These are phyloP conservation scores for Camponotus vicinus DNA, from an alignment of 1,140 invertebrate species.

Conservation along the genomic window DNA sequence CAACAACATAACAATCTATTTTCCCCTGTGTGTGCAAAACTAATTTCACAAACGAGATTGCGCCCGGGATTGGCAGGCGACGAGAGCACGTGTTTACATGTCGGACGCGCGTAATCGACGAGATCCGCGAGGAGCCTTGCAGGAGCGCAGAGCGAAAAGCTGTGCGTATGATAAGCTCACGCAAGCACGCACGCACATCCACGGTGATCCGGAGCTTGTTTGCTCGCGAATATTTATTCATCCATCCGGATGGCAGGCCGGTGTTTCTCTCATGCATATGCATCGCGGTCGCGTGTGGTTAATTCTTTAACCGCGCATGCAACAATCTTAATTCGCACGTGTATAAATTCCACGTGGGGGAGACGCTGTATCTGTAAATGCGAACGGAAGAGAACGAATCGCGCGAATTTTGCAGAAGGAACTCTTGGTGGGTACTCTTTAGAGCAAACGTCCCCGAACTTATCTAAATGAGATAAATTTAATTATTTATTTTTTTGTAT, in stretches of 20 bases:
- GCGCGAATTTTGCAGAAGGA: conserved; percentile 43
- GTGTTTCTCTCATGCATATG: conserved; percentile 64
- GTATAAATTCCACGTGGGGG: conserved; percentile 36
- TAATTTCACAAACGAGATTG: conserved; percentile 16
- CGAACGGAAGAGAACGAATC: conserved; percentile 31
- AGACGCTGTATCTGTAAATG: conserved; percentile 28
- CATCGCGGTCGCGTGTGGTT: conserved; percentile 58
- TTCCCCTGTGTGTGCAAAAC: neutral
- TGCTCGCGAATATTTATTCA: conserved; percentile 60
- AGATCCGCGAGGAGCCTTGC: neutral
- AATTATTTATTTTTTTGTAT: too few relatives aligned
- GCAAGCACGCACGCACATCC: conserved; percentile 33
- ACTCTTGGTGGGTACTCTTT: neutral
- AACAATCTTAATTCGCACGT: conserved; percentile 59
- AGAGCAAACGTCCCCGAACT: conserved; percentile 25
- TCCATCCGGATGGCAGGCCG: conserved; percentile 41
- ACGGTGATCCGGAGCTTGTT: conserved; percentile 50
- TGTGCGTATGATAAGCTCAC: conserved; percentile 23
- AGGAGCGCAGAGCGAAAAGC: conserved; percentile 10
- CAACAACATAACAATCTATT: neutral
- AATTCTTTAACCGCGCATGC: conserved; percentile 29
- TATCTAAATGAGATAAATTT: neutral
- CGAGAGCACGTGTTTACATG: neutral
- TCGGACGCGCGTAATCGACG: neutral
- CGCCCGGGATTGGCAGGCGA: neutral